Percentiles rank a stretch among this genome's conserved stretches.
Evolutionary conservation across 2,113 vertebrate genomes (phyloP).

Genomic region (Dasypus novemcinctus): DNA sequence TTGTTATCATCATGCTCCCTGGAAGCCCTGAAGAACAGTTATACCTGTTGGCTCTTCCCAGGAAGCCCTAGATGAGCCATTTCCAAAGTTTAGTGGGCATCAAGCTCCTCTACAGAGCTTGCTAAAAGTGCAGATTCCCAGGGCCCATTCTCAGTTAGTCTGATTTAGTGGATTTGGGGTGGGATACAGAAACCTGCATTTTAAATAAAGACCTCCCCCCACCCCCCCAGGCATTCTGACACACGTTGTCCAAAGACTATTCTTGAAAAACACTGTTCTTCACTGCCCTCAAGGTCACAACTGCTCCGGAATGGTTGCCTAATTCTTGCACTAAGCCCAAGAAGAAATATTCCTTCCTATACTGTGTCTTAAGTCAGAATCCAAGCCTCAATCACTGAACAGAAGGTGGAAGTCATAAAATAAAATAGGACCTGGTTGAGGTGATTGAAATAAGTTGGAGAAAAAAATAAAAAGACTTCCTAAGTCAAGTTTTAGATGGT

Average conservation of each 20-base stretch:
- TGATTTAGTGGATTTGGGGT: background rate
- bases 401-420: constrained; percentile 45
- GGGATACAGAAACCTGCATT: background rate
- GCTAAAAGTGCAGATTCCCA: background rate
- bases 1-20: background rate
- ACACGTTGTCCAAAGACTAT: background rate
- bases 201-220: background rate
- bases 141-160: background rate
- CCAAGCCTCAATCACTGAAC: background rate
- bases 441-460: constrained; percentile 62
- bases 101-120: background rate
- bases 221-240: background rate
- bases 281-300: background rate
- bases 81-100: background rate
- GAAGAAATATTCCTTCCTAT: background rate
- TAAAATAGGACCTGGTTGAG: constrained; percentile 51
- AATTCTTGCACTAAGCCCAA: background rate
- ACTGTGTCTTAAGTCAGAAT: background rate
- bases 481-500: constrained; percentile 62
- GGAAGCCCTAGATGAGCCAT: background rate
- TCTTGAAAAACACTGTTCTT: background rate
- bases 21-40: background rate
- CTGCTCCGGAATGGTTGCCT: background rate
- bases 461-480: constrained; percentile 54
- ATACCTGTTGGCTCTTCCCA: background rate